Percentiles rank a stretch among this genome's conserved stretches.
Conservation (phyloP, 2,113 vertebrate genomes). For the Ia io region DNA sequence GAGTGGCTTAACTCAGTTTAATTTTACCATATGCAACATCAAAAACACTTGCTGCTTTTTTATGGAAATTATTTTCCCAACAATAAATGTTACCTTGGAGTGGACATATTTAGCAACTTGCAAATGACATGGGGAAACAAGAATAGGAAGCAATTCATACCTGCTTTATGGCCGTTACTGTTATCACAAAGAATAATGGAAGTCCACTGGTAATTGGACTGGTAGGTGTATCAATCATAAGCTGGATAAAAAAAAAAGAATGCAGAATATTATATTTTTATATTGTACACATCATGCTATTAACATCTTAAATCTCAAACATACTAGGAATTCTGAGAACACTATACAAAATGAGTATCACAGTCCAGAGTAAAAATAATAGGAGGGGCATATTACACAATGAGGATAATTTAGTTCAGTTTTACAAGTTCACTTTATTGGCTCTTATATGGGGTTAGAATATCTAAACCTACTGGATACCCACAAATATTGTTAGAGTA, state of each 20-base stretch:
- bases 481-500: not conserved
- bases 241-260: constrained; percentile 82
- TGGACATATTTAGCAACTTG: constrained; percentile 41
- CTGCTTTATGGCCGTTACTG: constrained; percentile 99
- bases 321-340: constrained; percentile 11
- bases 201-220: constrained; percentile 98
- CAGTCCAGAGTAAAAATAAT: not conserved
- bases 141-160: constrained; percentile 80
- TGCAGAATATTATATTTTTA: constrained; percentile 41
- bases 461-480: not conserved
- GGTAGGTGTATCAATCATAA: constrained; percentile 99
- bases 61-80: constrained; percentile 37
- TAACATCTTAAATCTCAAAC: constrained; percentile 22
- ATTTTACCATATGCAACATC: not conserved
- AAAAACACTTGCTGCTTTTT: constrained; percentile 36
- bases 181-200: constrained; percentile 99
- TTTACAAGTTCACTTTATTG: constrained; percentile 17
- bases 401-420: not conserved
- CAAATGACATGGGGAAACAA: not conserved
- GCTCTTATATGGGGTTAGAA: not conserved
- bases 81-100: constrained; percentile 7
- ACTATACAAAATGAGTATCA: not conserved
- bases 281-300: not conserved
- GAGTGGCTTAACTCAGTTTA: not conserved
- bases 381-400: not conserved